These are phyloP conservation scores for Drosophila histrio DNA, from an alignment of 2,888 invertebrate genomes.

Conservation along the genomic window DNA sequence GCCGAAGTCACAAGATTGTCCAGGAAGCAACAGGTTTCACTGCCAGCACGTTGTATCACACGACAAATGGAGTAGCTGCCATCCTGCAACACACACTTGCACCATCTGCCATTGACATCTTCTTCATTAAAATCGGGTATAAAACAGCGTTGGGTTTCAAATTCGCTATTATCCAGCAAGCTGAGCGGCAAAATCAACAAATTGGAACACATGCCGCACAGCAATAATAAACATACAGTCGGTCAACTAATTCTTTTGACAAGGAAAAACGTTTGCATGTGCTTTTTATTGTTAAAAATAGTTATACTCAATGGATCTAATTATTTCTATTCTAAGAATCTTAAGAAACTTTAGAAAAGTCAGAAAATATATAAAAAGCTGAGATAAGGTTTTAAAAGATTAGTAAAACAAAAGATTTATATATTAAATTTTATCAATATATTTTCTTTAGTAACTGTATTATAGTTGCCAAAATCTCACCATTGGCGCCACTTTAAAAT, in stretches of 20 bases:
- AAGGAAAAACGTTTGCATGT: not conserved
- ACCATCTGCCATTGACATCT: conserved; percentile 46
- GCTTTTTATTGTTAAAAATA: not conserved
- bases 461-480: not conserved
- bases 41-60: conserved; percentile 46
- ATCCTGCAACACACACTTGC: conserved; percentile 59
- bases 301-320: no score
- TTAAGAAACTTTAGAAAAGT: no score
- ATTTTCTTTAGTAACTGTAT: not conserved
- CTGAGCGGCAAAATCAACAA: conserved; percentile 57
- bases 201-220: conserved; percentile 45
- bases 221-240: conserved; percentile 21
- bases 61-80: conserved; percentile 59
- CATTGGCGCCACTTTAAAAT: not conserved
- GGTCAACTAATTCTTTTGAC: not conserved
- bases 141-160: conserved; percentile 46
- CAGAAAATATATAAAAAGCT: no score
- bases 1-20: conserved; percentile 64
- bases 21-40: conserved; percentile 67
- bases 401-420: not conserved
- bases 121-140: conserved; percentile 22
- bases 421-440: not conserved
- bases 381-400: not conserved
- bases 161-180: conserved; percentile 54
- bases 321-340: no score